phyloP scores from a whole-genome alignment of 2,797 vertebrate species.

The Catamblyrhynchus diadema region DNA sequence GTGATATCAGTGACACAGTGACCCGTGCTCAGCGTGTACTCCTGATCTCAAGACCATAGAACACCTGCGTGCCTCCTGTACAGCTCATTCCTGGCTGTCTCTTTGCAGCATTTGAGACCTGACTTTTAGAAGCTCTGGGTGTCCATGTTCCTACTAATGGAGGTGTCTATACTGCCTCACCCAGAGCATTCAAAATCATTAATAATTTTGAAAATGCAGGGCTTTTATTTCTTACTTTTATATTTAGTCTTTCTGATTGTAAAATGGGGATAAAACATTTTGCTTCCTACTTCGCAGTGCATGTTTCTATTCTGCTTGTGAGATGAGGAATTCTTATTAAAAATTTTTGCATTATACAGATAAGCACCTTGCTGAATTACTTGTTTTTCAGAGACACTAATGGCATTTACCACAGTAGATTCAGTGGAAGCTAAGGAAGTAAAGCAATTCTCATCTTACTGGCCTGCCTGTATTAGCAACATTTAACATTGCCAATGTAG shows the following conservation, averaged over 20 bases:
- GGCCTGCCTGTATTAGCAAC: background rate
- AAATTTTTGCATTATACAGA: background rate
- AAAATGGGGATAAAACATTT: background rate
- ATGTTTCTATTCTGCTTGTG: background rate
- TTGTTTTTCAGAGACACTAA: background rate
- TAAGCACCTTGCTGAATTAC: background rate
- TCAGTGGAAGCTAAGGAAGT: background rate
- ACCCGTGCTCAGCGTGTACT: background rate
- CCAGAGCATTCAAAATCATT: background rate
- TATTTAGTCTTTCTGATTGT: background rate
- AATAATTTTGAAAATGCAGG: background rate
- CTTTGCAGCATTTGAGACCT: background rate
- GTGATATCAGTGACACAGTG: background rate
- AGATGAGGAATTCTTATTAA: background rate
- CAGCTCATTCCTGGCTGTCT: background rate
- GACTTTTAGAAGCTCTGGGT: background rate
- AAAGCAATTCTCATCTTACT: background rate
- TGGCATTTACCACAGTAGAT: background rate
- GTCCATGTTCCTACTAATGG: background rate
- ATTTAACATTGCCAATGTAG: background rate
- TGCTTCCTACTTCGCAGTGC: background rate
- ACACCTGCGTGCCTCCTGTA: rapidly evolving
- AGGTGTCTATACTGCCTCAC: background rate
- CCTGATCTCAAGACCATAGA: background rate
- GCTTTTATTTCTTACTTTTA: background rate